phyloP scores from a whole-genome alignment of 2,113 vertebrate species.

The Chloropsis hardwickii region DNA sequence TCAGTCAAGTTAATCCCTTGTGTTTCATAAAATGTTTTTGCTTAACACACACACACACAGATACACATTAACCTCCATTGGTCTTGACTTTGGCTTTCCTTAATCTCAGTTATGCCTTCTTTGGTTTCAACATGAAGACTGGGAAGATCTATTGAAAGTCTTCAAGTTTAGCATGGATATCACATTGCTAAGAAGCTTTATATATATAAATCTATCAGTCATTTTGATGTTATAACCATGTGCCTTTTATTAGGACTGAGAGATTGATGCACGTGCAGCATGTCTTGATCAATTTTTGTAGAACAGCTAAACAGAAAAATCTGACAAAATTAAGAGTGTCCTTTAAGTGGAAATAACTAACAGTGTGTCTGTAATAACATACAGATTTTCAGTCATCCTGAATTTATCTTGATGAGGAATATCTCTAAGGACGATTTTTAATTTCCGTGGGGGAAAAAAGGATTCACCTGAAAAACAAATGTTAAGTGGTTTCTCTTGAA shows the following conservation, averaged over 20 bases:
- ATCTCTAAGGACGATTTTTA: not conserved
- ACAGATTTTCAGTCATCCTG: not conserved
- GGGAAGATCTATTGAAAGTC: not conserved
- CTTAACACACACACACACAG: not conserved
- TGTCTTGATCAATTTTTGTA: not conserved
- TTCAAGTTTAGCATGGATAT: not conserved
- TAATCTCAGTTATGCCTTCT: not conserved
- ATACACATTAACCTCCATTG: not conserved
- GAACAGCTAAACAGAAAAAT: not conserved
- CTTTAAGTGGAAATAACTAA: not conserved
- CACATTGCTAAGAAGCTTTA: not conserved
- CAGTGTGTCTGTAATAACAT: not conserved
- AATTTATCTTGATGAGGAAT: not conserved
- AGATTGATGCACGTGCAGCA: not conserved
- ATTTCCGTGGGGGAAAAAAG: not conserved
- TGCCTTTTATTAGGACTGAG: not conserved
- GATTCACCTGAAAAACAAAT: not conserved
- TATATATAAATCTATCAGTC: not conserved
- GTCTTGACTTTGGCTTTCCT: not conserved
- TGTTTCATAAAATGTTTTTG: not conserved
- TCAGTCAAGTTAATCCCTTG: not conserved
- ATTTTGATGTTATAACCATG: not conserved
- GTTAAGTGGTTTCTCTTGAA: not conserved
- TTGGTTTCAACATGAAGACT: fast-evolving
- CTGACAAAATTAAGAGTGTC: not conserved